A percentile compares a stretch with the other conserved stretches of the same genome.
Conservation (phyloP, 2,888 invertebrate species). For the Priocnemis perturbator region DNA sequence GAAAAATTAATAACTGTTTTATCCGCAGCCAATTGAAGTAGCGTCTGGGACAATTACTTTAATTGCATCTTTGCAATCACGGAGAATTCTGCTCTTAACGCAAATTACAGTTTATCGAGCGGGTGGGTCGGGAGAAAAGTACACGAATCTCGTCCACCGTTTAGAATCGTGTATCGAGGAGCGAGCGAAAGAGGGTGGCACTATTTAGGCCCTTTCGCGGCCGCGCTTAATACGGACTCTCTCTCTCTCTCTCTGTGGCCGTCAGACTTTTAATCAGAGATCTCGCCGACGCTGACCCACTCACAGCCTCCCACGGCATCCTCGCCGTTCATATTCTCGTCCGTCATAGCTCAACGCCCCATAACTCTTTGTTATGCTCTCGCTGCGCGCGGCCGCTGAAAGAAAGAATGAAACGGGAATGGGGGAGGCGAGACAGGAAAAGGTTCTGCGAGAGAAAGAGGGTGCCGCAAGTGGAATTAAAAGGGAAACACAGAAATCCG, state of each 20-base stretch:
- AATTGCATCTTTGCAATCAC: too few species aligned
- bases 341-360: constrained; percentile 29
- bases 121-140: too few species aligned
- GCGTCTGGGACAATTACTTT: too few species aligned
- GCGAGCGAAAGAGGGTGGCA: not conserved
- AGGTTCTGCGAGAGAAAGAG: not conserved
- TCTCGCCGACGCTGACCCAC: constrained; percentile 55
- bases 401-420: not conserved
- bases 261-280: constrained; percentile 56
- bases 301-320: constrained; percentile 45
- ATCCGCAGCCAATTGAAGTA: too few species aligned
- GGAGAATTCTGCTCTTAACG: too few species aligned
- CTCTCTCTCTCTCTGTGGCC: too few species aligned
- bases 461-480: not conserved
- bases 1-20: too few species aligned
- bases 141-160: not conserved
- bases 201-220: too few species aligned
- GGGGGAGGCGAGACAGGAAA: not conserved
- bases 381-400: constrained; percentile 8
- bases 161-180: not conserved
- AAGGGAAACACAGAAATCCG: not conserved
- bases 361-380: constrained; percentile 44
- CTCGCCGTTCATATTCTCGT: constrained; percentile 37
- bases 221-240: too few species aligned
- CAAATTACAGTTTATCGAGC: too few species aligned